These are phyloP conservation scores for Globia sparganii DNA, from an alignment of 2,888 invertebrate genomes.

Conservation along the genomic window DNA sequence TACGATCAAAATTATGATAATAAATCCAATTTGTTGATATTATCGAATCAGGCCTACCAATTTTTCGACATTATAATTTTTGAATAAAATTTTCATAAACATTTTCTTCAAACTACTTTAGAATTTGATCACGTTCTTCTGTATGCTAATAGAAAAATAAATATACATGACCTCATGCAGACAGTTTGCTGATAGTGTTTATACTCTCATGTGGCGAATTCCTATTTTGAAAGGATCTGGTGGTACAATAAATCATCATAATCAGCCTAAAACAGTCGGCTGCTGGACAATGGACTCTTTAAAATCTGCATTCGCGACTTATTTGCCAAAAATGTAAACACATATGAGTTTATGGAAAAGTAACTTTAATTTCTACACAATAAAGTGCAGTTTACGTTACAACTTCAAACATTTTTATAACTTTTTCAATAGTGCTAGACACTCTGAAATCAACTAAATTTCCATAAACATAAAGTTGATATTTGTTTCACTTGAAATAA, in stretches of 20 bases:
- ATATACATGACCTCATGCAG: slow-evolving; percentile 1
- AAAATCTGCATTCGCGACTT: no score
- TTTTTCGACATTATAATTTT: slow-evolving; percentile 20
- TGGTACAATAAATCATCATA: background rate
- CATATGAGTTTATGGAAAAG: no score
- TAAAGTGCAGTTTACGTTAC: no score
- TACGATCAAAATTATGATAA: slow-evolving; percentile 39
- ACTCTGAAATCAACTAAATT: no score
- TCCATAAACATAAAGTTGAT: no score
- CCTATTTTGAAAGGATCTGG: background rate
- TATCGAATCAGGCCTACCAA: slow-evolving; percentile 17
- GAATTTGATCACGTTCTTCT: slow-evolving; percentile 19
- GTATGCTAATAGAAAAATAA: slow-evolving; percentile 25
- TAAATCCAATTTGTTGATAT: slow-evolving; percentile 42
- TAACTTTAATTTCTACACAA: no score
- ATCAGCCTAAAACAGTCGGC: no score
- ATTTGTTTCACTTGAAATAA: no score
- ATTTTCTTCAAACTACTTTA: slow-evolving; percentile 6
- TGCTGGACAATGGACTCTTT: no score
- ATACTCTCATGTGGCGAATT: background rate
- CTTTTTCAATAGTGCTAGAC: no score
- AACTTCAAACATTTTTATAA: no score
- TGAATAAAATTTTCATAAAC: slow-evolving; percentile 45
- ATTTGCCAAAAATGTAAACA: no score
- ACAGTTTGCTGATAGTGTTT: background rate